Percentiles rank a stretch among this genome's conserved stretches.
phyloP scores from a whole-genome alignment of 30 jellyfish, hydroid and myxozoan genomes.

The Hydractinia echinata region DNA sequence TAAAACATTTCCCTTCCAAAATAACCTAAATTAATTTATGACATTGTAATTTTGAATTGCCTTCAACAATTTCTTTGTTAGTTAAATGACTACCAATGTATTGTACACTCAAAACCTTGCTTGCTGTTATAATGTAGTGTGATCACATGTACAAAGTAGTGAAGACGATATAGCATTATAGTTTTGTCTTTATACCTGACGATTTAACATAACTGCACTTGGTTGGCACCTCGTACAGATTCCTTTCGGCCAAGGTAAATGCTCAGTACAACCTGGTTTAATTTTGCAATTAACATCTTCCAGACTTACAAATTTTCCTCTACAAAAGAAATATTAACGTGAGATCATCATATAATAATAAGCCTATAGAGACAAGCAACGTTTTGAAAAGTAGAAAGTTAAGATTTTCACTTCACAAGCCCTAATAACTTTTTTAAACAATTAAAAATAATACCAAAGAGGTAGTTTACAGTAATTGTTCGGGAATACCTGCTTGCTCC shows the following conservation, averaged over 20 bases:
- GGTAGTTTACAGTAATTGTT: neutral
- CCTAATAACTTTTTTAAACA: too few relatives aligned
- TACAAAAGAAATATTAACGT: neutral
- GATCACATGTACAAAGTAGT: neutral
- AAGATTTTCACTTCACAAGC: too few relatives aligned
- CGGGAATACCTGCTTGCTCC: slow-evolving; percentile 66
- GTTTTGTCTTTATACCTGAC: slow-evolving; percentile 59
- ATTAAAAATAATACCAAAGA: neutral
- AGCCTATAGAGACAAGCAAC: too few relatives aligned
- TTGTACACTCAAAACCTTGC: too few relatives aligned
- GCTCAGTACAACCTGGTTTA: slow-evolving; percentile 98
- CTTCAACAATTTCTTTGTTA: too few relatives aligned
- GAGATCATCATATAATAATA: too few relatives aligned
- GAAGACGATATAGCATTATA: neutral
- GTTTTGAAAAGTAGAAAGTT: too few relatives aligned
- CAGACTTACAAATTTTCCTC: slow-evolving; percentile 86
- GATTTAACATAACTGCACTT: slow-evolving; percentile 81
- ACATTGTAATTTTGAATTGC: too few relatives aligned
- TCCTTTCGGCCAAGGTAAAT: slow-evolving; percentile 99
- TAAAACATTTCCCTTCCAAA: too few relatives aligned
- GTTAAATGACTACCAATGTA: too few relatives aligned
- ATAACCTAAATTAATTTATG: too few relatives aligned
- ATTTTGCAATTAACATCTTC: slow-evolving; percentile 89
- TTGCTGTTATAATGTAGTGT: too few relatives aligned
- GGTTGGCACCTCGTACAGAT: slow-evolving; percentile 98